Conservation (phyloP, 2,888 invertebrate genomes). For the Drosophila bunnanda region DNA sequence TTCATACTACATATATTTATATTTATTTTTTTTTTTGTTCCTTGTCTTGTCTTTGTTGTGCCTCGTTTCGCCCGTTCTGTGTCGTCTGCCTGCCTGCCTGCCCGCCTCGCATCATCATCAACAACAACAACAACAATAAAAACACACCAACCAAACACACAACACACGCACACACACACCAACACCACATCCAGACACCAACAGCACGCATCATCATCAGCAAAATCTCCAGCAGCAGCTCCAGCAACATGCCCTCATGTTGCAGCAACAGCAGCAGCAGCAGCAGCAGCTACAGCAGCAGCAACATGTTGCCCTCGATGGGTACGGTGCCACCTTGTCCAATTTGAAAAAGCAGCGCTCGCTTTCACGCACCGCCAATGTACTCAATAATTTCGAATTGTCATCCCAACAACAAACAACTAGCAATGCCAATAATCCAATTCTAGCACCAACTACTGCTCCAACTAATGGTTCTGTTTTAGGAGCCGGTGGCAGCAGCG, state of each 20-base stretch:
- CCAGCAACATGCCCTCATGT: slow-evolving; percentile 65
- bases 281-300: slow-evolving; percentile 64
- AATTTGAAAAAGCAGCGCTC: slow-evolving; percentile 97
- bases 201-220: slow-evolving; percentile 74
- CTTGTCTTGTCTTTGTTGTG: slow-evolving; percentile 55
- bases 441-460: slow-evolving; percentile 49
- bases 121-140: slow-evolving; percentile 33
- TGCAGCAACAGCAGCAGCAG: slow-evolving; percentile 59
- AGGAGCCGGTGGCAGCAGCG: slow-evolving; percentile 78
- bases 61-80: slow-evolving; percentile 68
- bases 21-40: slow-evolving; percentile 13
- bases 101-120: slow-evolving; percentile 22
- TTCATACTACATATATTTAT: slow-evolving; percentile 39
- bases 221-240: slow-evolving; percentile 65
- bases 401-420: slow-evolving; percentile 46
- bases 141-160: slow-evolving; percentile 29
- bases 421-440: slow-evolving; percentile 48
- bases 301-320: slow-evolving; percentile 74
- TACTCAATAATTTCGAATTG: slow-evolving; percentile 74
- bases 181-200: slow-evolving; percentile 68
- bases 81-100: slow-evolving; percentile 63
- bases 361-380: slow-evolving; percentile 88
- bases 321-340: slow-evolving; percentile 88
- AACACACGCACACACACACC: slow-evolving; percentile 22
- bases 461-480: slow-evolving; percentile 85